These are phyloP conservation scores for Petrocephalus sullivani DNA, from an alignment of 2,797 vertebrate genomes.

Conservation along the genomic window DNA sequence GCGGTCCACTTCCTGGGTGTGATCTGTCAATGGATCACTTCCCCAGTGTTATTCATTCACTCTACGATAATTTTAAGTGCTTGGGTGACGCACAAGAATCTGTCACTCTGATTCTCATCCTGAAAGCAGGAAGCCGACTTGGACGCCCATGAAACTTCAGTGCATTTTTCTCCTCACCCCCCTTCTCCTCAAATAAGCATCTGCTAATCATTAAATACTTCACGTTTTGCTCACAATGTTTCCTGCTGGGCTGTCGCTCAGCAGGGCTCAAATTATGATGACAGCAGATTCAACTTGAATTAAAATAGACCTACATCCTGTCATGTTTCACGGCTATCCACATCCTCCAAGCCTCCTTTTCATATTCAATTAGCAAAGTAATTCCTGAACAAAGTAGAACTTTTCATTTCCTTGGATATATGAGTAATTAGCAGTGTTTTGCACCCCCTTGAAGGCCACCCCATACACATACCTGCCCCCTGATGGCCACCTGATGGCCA, in stretches of 20 bases:
- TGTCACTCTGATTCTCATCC: not conserved
- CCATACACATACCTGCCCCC: too few species aligned
- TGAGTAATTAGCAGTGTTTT: not conserved
- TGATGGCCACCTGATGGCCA: too few species aligned
- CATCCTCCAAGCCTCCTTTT: not conserved
- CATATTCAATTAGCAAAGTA: not conserved
- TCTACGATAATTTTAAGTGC: conserved; percentile 6
- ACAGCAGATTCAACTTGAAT: conserved; percentile 11
- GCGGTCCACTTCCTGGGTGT: not conserved
- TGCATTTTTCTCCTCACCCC: not conserved
- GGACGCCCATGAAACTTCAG: not conserved
- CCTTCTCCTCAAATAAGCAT: conserved; percentile 5
- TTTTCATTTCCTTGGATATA: not conserved
- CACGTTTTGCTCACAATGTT: not conserved
- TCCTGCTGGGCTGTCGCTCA: conserved; percentile 16
- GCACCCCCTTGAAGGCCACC: too few species aligned
- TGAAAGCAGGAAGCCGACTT: not conserved
- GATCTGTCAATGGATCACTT: not conserved
- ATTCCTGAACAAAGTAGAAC: conserved; percentile 1
- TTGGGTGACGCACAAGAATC: not conserved
- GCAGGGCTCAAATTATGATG: conserved; percentile 16
- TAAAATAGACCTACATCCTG: conserved; percentile 14
- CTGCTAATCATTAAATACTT: conserved; percentile 20
- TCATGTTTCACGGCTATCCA: conserved; percentile 6
- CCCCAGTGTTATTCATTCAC: not conserved